Base-by-base conservation (phyloP, 1,140 invertebrate species). In the Scaptomyza graminum region DNA sequence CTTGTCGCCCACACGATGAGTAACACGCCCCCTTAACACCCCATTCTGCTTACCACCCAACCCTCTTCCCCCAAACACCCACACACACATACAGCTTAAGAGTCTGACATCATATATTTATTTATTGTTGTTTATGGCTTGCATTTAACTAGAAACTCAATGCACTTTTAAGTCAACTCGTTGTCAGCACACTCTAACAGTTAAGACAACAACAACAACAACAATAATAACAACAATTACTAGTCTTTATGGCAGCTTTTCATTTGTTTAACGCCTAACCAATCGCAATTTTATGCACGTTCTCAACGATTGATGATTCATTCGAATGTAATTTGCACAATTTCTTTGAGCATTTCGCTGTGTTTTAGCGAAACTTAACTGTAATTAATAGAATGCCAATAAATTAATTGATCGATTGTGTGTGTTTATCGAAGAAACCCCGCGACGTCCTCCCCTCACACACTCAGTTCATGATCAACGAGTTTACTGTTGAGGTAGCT, bases 81-180 rank as follows among this genome's bases (percentile, higher is more conserved):
- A 51, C 49, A 37, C 13, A 31, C 59, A 41, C 41, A 31, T 6
- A 46, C 11, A 31, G 4, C 47, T 43, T 46, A 60, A 74, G 68
- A 34, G 67, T 87, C 71, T 85, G 81, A 85, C 81, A 85, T 85
- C 81, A 85, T 85, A 2, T 31, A 71, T 78, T 8, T 39, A 39
- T 57, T 76, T 61, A 68, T 52, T 71, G 57, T 72, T 67, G 70
- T 61, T 56, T 77, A 68, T 72, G 47, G 60, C 61, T 43, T 79
- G 70, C 76, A 63, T 81, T 75, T 69, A 79, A 46, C 59, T 64
- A 72, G 79, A 77, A 74, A 71, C 71, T 65, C 61, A 77, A 80
- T 84, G 81, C 81, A 81, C 74, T 87, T 87, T 81, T 67, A 85
- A 77, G 81, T 87, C 69, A 77, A 81, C 74, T 78, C 66, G 71